A percentile compares a stretch with the other conserved stretches of the same genome.
phyloP scores from a whole-genome alignment of 2,888 invertebrate species.

The Bombylius discolor region DNA sequence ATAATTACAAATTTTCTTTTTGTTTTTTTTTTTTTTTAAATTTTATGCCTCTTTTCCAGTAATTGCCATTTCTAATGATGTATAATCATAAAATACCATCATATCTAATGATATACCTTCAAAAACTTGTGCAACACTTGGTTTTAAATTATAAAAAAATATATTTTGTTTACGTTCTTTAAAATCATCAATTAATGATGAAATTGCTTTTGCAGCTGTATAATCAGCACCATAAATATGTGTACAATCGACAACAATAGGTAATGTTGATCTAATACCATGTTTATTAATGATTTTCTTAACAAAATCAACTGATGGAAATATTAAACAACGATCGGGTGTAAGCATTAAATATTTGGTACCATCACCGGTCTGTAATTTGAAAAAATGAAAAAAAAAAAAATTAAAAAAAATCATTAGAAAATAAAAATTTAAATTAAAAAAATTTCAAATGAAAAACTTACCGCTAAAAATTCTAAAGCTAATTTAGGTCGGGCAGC shows the following conservation, averaged over 20 bases:
- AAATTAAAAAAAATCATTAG: neutral
- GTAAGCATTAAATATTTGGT: slow-evolving; percentile 69
- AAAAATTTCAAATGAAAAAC: slow-evolving; percentile 18
- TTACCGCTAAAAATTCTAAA: slow-evolving; percentile 62
- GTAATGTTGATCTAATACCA: slow-evolving; percentile 52
- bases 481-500: slow-evolving; percentile 75
- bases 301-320: slow-evolving; percentile 83
- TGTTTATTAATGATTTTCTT: slow-evolving; percentile 73
- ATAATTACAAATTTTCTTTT: no score
- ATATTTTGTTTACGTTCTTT: slow-evolving; percentile 58
- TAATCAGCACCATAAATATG: slow-evolving; percentile 82
- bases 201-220: slow-evolving; percentile 71
- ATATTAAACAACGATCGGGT: slow-evolving; percentile 78
- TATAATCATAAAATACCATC: slow-evolving; percentile 60
- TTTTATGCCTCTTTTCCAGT: slow-evolving; percentile 20
- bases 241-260: slow-evolving; percentile 76
- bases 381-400: slow-evolving; percentile 8
- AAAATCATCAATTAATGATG: slow-evolving; percentile 62
- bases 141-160: slow-evolving; percentile 71
- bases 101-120: slow-evolving; percentile 65
- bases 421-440: neutral
- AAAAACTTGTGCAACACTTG: slow-evolving; percentile 67
- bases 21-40: no score
- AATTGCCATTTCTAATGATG: slow-evolving; percentile 55
- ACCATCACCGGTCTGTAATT: slow-evolving; percentile 45